Evolutionary conservation across 2,888 invertebrate genomes (phyloP), one percentile per base, ranked within the genome.

Genomic region (Epsilonema sp.): DNA sequence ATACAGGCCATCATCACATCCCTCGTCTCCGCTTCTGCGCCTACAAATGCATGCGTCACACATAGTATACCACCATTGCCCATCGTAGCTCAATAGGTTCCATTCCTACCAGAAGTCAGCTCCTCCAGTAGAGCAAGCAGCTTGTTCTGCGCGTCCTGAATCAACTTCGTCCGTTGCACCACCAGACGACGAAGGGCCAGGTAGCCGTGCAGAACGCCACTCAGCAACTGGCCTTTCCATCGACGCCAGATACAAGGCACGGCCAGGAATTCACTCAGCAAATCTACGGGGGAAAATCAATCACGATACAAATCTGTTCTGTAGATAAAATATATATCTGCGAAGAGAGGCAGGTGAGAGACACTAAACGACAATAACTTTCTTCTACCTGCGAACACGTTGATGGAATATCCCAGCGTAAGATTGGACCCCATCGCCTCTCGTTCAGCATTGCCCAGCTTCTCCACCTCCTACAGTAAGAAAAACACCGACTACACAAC

Each of bases 1-100:
- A 94, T 85, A 64, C 92, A 87, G 24, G 92, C 84, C 13, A 84
- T 79, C 89, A 94, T 94, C 64, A 94, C 94, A 51, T 87, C 84
- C 42, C 83, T 82, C 0, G 90, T 90, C 69, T 94, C 94, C 37
- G 83, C 79, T 67, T 90, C 89, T 0, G 87, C 92, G 8, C 87
- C 84, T 75, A 51, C 2, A 50, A 31, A 31, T n/a, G n/a, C n/a
- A n/a, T n/a, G n/a, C n/a, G n/a, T n/a, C n/a, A n/a, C n/a, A n/a
- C n/a, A n/a, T n/a, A n/a, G n/a, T n/a, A n/a, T n/a, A n/a, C n/a
- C n/a, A n/a, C n/a, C n/a, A n/a, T n/a, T n/a, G n/a, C n/a, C n/a
- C n/a, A 20, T 8, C 40, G 23, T 11, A 39, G 16, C 40, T 13
- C 8, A n/a, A 19, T 38, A 8, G 19, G 19, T 8, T 16, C 16